Evolutionary conservation across 2,888 invertebrate genomes (phyloP).

Genomic region (Amphipoea oculea): DNA sequence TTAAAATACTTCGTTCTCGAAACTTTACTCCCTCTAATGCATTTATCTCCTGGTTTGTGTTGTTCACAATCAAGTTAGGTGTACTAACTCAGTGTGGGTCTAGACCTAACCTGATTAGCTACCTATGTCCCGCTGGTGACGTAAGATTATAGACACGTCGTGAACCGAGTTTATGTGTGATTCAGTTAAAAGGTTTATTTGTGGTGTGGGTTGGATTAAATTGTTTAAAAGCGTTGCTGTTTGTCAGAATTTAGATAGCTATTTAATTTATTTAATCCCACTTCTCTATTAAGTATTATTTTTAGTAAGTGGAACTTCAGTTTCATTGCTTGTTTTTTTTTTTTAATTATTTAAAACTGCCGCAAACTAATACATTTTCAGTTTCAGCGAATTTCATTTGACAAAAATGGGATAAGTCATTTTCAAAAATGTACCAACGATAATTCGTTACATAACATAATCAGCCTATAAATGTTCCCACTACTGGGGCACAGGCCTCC

Average conservation of each 20-base stretch:
- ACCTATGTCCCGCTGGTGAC: slow-evolving; percentile 46
- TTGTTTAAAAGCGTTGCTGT: not conserved
- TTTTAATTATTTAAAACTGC: not conserved
- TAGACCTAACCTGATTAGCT: slow-evolving; percentile 52
- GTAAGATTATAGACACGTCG: slow-evolving; percentile 36
- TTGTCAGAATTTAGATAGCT: too few relatives aligned
- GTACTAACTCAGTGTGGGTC: slow-evolving; percentile 38
- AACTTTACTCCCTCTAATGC: slow-evolving; percentile 27
- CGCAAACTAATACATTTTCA: too few relatives aligned
- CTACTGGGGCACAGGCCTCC: too few relatives aligned
- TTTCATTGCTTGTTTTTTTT: too few relatives aligned
- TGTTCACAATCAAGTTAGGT: slow-evolving; percentile 53
- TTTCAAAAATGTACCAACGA: not conserved
- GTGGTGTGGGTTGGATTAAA: not conserved
- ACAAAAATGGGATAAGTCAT: not conserved
- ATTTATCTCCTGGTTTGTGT: slow-evolving; percentile 41
- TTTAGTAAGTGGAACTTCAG: not conserved
- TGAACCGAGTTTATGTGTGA: not conserved
- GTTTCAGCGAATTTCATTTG: not conserved
- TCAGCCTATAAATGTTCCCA: too few relatives aligned
- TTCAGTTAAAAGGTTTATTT: slow-evolving; percentile 21
- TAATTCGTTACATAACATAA: not conserved
- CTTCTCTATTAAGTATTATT: not conserved
- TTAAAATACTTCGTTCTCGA: slow-evolving; percentile 1
- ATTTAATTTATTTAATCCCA: not conserved